Conservation (phyloP, 2,797 vertebrate species). For the Phataginus tetradactyla region DNA sequence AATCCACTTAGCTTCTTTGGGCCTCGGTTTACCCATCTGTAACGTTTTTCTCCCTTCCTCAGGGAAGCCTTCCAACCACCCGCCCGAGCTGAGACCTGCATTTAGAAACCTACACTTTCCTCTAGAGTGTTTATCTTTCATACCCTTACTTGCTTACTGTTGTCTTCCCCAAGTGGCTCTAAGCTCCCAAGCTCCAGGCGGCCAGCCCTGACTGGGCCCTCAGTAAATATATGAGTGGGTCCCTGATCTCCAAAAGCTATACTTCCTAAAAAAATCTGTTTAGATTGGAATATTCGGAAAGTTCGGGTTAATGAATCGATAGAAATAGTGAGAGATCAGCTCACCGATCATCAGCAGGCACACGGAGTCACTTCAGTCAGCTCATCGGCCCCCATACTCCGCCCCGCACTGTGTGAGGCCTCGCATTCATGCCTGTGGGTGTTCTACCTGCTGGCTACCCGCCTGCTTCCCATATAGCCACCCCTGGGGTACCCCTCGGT, state of each 20-base stretch:
- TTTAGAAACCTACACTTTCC: not conserved
- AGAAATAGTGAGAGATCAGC: not conserved
- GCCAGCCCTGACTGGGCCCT: not conserved
- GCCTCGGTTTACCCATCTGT: not conserved
- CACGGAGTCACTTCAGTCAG: not conserved
- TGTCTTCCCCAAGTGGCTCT: not conserved
- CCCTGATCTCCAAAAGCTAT: not conserved
- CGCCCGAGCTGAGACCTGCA: not conserved
- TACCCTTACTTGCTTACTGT: not conserved
- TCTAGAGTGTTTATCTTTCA: fast-evolving
- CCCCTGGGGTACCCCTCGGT: not conserved
- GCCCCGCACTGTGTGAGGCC: not conserved
- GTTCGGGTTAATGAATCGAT: not conserved
- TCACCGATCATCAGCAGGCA: fast-evolving
- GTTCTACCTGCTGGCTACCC: too few species aligned
- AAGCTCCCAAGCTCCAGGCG: not conserved
- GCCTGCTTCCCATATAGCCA: not conserved
- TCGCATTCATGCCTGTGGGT: not conserved
- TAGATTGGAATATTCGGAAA: not conserved
- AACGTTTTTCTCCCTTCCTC: not conserved
- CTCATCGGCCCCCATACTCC: too few species aligned
- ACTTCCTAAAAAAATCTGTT: not conserved
- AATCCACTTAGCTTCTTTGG: not conserved
- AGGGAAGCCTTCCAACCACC: not conserved
- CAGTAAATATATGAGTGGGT: not conserved